Evolutionary conservation across 2,113 vertebrate species (phyloP), one percentile per base, ranked within the genome.

Genomic region (Sardina pilchardus): DNA sequence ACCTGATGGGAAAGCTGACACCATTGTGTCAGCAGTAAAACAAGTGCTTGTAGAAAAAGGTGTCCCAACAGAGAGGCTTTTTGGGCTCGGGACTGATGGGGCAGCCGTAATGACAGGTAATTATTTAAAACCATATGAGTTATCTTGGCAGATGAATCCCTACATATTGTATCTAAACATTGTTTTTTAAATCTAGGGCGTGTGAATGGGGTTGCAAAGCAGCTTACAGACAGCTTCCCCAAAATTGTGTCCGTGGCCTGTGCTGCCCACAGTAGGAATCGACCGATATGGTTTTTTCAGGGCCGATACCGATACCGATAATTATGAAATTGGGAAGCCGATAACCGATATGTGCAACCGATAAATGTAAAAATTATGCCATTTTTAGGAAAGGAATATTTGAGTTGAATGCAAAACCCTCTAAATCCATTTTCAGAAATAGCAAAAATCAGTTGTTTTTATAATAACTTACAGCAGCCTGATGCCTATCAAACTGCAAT

Each of bases 91-190:
- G 12, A 85, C 84, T 6, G 84, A 81, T 24, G 44, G 84, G 3
- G 84, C 84, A 53, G 71, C 84, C 0, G 75, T 85, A 2, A 85
- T 85, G 84, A 81, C 45, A 9, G 75, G 84, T 85, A 48, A 56
- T 82, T n/a, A 45, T 7, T 82, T 82, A 45, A 47, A n/a, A 10
- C 48, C 0, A 50, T 50, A 2, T 81, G 36, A n/a, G n/a, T 1
- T 8, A 43, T 39, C 17, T 42, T 81, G 78, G 4, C 19, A 39
- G 78, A 4, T 80, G 7, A 39, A 47, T 80, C 26, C 39, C 26
- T 47, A 47, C 3, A 80, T 36, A 36, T 80, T 81, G 78, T 81
- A 42, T 12, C 75, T 80, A 80, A 80, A 81, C 44, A 6, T 81
- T 21, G 16, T 43, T 81, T 43, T 82, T 30, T 81, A 45, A 44